Percentiles rank a stretch among this genome's conserved stretches.
phyloP scores from a whole-genome alignment of 1,140 invertebrate genomes.

The Archegozetes longisetosus region DNA sequence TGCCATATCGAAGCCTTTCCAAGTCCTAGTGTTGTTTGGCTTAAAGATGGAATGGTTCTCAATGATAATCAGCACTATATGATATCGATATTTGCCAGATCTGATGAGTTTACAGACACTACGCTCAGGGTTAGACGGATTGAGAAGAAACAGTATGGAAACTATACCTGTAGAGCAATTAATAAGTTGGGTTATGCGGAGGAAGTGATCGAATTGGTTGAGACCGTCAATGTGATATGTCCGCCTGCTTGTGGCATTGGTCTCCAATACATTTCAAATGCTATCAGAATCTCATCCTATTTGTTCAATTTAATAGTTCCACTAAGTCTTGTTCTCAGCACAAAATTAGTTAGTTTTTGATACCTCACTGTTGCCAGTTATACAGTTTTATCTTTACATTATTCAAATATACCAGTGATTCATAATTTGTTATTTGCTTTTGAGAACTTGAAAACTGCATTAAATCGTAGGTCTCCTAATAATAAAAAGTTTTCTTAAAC shows the following conservation, averaged over 20 bases:
- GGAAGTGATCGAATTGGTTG: constrained; percentile 51
- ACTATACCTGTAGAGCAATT: constrained; percentile 65
- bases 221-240: constrained; percentile 76
- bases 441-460: too few relatives aligned
- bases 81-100: constrained; percentile 72
- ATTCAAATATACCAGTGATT: too few relatives aligned
- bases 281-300: background rate
- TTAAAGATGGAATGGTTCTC: constrained; percentile 54
- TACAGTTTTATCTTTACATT: too few relatives aligned
- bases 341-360: background rate
- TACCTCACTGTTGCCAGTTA: too few relatives aligned
- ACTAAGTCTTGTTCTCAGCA: background rate
- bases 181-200: constrained; percentile 69
- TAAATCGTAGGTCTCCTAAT: too few relatives aligned
- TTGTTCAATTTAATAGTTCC: background rate
- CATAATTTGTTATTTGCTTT: too few relatives aligned
- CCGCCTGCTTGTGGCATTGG: constrained; percentile 56
- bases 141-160: constrained; percentile 72
- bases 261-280: background rate
- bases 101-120: constrained; percentile 74
- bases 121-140: constrained; percentile 73
- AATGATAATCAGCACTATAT: constrained; percentile 74
- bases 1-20: constrained; percentile 85
- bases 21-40: constrained; percentile 67
- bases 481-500: too few relatives aligned